Evolutionary conservation across 2,888 invertebrate species (phyloP).

Genomic region (Cephus sareptanus): DNA sequence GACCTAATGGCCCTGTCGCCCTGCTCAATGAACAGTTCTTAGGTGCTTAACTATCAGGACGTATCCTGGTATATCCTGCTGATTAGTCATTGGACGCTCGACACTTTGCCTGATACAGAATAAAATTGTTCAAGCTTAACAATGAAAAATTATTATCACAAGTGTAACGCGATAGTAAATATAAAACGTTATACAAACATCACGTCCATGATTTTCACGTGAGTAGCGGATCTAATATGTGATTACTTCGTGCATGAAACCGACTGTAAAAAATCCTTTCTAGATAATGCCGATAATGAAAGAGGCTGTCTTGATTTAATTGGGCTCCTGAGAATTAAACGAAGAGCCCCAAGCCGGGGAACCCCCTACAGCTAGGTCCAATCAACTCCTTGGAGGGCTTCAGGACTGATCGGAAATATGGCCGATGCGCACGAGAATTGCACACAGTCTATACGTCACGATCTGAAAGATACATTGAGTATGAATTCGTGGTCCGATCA

Average conservation of each 20-base stretch:
- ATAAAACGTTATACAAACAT: neutral
- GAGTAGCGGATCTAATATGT: neutral
- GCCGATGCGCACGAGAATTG: constrained; percentile 47
- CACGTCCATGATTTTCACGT: neutral
- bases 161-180: neutral
- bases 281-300: constrained; percentile 58
- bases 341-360: constrained; percentile 34
- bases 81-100: neutral
- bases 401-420: constrained; percentile 51
- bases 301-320: constrained; percentile 48
- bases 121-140: neutral
- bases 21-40: constrained; percentile 43
- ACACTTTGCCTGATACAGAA: neutral
- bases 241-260: neutral
- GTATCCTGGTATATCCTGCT: neutral
- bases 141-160: neutral
- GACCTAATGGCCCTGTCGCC: constrained; percentile 55
- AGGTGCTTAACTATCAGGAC: neutral
- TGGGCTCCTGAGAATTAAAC: constrained; percentile 53
- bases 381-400: constrained; percentile 45
- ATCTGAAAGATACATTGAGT: constrained; percentile 4
- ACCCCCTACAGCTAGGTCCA: constrained; percentile 49
- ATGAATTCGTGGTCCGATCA: neutral
- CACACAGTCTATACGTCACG: constrained; percentile 19
- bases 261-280: constrained; percentile 48